Evolutionary conservation across 2,888 invertebrate genomes (phyloP).

Genomic region (Stenoptilia bipunctidactyla): DNA sequence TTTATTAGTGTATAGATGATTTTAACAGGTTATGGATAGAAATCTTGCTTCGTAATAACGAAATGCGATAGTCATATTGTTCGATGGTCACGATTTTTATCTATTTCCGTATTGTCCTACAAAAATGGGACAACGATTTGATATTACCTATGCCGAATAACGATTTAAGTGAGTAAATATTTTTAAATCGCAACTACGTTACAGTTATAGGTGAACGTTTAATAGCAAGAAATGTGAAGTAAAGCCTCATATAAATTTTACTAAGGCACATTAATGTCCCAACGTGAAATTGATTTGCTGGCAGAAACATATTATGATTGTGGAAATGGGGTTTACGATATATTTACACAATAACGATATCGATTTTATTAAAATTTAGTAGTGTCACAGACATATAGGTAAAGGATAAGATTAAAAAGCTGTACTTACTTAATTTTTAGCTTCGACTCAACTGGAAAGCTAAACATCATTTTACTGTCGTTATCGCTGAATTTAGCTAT

Average conservation of each 20-base stretch:
- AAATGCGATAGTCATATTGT: background rate
- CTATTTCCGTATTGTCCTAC: background rate
- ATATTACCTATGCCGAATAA: no score
- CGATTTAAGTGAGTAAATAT: no score
- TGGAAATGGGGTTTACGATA: constrained; percentile 71
- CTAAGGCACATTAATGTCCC: constrained; percentile 68
- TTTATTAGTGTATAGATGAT: constrained; percentile 62
- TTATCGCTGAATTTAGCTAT: background rate
- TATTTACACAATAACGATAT: constrained; percentile 54
- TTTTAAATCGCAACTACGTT: no score
- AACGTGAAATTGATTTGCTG: constrained; percentile 71
- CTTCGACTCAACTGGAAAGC: no score
- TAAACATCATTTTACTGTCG: no score
- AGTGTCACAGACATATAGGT: no score
- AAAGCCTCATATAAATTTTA: constrained; percentile 67
- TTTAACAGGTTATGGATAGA: constrained; percentile 46
- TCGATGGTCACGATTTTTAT: background rate
- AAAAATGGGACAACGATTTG: no score
- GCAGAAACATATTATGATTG: constrained; percentile 71
- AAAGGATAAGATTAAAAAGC: no score
- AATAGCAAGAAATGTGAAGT: constrained; percentile 34
- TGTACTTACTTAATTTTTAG: no score
- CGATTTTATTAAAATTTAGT: no score
- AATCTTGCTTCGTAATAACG: constrained; percentile 21
- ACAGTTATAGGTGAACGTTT: no score